Percentiles rank a stretch among this genome's conserved stretches.
Conservation (phyloP, 2,113 vertebrate species). For the Sminthopsis crassicaudata region DNA sequence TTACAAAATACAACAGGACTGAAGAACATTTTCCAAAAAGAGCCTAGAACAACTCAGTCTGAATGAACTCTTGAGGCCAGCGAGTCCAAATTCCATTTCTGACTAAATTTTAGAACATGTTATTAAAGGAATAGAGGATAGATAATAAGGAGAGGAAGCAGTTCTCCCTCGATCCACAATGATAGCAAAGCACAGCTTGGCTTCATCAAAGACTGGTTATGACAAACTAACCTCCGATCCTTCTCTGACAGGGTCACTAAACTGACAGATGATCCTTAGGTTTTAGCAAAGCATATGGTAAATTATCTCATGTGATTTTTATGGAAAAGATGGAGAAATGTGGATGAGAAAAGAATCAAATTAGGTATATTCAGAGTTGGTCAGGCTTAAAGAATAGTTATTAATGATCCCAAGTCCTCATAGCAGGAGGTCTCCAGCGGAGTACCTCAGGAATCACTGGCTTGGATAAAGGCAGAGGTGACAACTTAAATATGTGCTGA, state of each 20-base stretch:
- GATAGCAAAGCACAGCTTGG: too few species aligned
- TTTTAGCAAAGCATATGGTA: not conserved
- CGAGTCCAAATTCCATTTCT: not conserved
- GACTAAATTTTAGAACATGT: not conserved
- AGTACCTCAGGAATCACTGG: not conserved
- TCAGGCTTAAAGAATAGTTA: not conserved
- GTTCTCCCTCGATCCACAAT: too few species aligned
- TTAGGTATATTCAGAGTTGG: not conserved
- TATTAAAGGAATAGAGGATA: not conserved
- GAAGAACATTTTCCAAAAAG: not conserved
- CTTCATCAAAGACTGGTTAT: too few species aligned
- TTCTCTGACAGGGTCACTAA: not conserved
- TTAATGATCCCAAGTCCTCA: not conserved
- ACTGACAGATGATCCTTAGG: not conserved
- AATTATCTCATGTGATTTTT: not conserved
- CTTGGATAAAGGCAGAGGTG: not conserved
- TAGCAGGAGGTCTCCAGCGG: not conserved
- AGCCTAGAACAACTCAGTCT: not conserved
- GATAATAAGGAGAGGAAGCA: not conserved
- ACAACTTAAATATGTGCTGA: not conserved
- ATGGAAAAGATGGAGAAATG: not conserved
- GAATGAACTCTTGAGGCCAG: not conserved
- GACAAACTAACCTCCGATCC: too few species aligned
- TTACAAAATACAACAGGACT: not conserved
- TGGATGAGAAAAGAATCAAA: not conserved